Base-by-base conservation (phyloP, 30 jellyfish, hydroid and myxozoan species). In the Aurelia aurita region DNA sequence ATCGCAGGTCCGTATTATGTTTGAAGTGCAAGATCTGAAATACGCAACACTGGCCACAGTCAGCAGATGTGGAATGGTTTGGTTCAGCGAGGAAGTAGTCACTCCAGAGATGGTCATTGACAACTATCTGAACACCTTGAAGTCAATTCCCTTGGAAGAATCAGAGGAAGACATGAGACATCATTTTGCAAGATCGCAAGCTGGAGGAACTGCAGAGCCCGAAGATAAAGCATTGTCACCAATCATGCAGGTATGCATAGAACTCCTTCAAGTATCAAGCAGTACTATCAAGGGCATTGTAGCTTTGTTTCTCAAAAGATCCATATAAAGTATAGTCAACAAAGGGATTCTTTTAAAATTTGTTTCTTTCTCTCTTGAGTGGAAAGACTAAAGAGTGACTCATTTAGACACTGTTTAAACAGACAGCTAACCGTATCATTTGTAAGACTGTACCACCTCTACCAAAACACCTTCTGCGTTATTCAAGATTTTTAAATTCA, bases 31-130 rank as follows among this genome's bases (percentile, higher is more conserved):
- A 74, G 98, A 90, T 61, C 90, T 95, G 59, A 86, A 87, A 68
- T 90, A 86, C 69, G 99, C 99, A 5, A 95, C 99, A 23, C 90
- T 95, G 3, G 99, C 99, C 82, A 95, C 99, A n/a, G 98, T 95
- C 60, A 95, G 99, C 79, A 96, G 99, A 26, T 95, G 99, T 83
- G 99, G 99, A 19, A 95, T 95, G 99, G 98, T 95, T 0, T 95
- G 98, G 98, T 95, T 95, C 87, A 91, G 98, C 27, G 95, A 95
- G 26, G 98, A 90, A 20, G 98, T 91, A 5, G 99, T 95, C 85
- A 84, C 98, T 2, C 96, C 99, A 15, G 98, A 90, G 58, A 91
- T 95, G 98, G 74, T 84, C 22, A 88, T 95, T 32, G 96, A 95
- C 6, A 91, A 95, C 47, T 95, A 68, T 72, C 34, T 95, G 77